A percentile compares a stretch with the other conserved stretches of the same genome.
These are phyloP conservation scores for Pseudobourletiella spinata DNA, from an alignment of 1,140 invertebrate genomes.

Conservation along the genomic window DNA sequence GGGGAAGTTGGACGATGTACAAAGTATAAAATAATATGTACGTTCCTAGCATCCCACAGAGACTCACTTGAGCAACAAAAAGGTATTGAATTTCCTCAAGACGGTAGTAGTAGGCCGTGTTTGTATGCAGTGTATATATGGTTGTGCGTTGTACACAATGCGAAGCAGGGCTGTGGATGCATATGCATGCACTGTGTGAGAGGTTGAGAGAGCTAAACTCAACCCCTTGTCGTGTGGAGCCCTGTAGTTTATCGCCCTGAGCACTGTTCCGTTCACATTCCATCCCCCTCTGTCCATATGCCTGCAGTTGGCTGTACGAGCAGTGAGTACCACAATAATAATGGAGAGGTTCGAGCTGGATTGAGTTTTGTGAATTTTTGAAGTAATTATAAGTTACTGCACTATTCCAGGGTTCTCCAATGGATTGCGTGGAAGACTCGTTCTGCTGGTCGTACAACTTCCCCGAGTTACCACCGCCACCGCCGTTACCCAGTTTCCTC, in stretches of 20 bases:
- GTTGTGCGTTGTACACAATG: no score
- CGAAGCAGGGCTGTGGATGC: no score
- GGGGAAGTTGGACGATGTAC: no score
- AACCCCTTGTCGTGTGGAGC: no score
- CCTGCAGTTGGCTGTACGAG: background rate
- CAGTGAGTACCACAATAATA: background rate
- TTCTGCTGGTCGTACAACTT: background rate
- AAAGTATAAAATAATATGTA: no score
- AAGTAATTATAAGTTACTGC: background rate
- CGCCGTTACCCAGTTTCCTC: conserved; percentile 20
- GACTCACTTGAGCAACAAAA: no score
- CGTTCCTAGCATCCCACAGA: no score
- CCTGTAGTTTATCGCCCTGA: background rate
- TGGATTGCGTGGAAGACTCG: conserved; percentile 6
- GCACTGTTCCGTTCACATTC: background rate
- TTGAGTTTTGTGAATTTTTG: background rate
- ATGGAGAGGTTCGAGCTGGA: background rate
- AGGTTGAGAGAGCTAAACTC: no score
- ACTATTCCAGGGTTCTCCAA: background rate
- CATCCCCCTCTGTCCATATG: background rate
- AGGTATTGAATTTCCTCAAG: no score
- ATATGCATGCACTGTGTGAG: no score
- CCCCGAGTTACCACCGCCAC: conserved; percentile 22
- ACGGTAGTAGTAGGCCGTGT: no score
- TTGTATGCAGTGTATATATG: no score